Conservation (phyloP, 2,113 vertebrate species). For the Glaucidium brasilianum region DNA sequence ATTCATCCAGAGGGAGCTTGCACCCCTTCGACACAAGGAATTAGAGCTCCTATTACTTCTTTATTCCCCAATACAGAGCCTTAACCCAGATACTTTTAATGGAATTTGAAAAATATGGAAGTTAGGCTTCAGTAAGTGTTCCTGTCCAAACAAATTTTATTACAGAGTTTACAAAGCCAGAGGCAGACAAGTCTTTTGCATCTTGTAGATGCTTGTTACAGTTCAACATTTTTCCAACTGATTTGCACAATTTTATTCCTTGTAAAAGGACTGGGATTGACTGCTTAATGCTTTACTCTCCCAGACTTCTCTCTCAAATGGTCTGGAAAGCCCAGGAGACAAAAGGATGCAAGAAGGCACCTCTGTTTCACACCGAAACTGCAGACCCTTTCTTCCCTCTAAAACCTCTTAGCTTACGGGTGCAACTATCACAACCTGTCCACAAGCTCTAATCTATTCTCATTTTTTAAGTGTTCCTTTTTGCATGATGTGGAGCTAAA, state of each 20-base stretch:
- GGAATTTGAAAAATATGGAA: neutral
- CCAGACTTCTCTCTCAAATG: neutral
- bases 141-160: constrained; percentile 10
- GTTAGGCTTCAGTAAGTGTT: neutral
- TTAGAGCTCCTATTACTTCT: neutral
- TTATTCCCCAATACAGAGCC: neutral
- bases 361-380: neutral
- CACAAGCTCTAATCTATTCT: constrained; percentile 62
- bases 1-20: neutral
- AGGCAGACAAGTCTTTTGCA: neutral
- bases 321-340: constrained; percentile 19
- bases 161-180: neutral
- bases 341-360: neutral
- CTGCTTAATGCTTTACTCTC: neutral
- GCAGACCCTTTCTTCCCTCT: neutral
- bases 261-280: neutral
- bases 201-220: neutral
- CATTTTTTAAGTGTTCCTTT: constrained; percentile 68
- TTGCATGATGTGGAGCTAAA: constrained; percentile 53
- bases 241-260: neutral
- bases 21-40: neutral
- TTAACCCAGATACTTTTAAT: neutral
- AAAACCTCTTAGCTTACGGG: neutral
- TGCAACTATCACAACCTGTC: neutral
- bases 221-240: constrained; percentile 18